phyloP scores from a whole-genome alignment of 2,888 invertebrate species.

The Tinea pellionella region DNA sequence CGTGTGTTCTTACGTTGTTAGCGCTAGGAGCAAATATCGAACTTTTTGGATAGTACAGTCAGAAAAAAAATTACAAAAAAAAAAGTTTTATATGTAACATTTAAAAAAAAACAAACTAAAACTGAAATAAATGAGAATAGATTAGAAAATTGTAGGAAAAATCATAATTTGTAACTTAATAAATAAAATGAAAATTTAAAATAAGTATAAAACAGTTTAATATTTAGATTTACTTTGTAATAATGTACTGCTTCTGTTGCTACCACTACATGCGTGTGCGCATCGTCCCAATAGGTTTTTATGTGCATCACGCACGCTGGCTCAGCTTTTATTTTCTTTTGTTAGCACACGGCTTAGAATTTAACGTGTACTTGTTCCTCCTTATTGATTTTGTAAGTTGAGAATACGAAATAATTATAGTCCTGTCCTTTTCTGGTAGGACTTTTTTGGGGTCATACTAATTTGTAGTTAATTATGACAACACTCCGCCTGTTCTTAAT shows the following conservation, averaged over 20 bases:
- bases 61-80: constrained; percentile 26
- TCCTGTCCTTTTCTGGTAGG: background rate
- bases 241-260: constrained; percentile 21
- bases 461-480: background rate
- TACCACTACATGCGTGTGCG: constrained; percentile 40
- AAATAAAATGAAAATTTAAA: no score
- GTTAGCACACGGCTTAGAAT: constrained; percentile 40
- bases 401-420: background rate
- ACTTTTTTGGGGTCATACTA: background rate
- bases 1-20: constrained; percentile 19
- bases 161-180: no score
- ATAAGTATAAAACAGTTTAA: no score
- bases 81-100: no score
- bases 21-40: constrained; percentile 43
- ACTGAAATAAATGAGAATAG: no score
- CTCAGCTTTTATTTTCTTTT: constrained; percentile 47
- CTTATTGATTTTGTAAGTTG: constrained; percentile 10
- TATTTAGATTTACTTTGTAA: no score
- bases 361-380: background rate
- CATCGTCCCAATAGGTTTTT: constrained; percentile 32
- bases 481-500: no score
- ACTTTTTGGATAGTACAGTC: constrained; percentile 43
- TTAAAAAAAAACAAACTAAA: no score
- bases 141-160: no score
- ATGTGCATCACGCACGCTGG: constrained; percentile 43